Evolutionary conservation across 2,113 vertebrate species (phyloP), one percentile per base, ranked within the genome.

Genomic region (Capra hircus): DNA sequence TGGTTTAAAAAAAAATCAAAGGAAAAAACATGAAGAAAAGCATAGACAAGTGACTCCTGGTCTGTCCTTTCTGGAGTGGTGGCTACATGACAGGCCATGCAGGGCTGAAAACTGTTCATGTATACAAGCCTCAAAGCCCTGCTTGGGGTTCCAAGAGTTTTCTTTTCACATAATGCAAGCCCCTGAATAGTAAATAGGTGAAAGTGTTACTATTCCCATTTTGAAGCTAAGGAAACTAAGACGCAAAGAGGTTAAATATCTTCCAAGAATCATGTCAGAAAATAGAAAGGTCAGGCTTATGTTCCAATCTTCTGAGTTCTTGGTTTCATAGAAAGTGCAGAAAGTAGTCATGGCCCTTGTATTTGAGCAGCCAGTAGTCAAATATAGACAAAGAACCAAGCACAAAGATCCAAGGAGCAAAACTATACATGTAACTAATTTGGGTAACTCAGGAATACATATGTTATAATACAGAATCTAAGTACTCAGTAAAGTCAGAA

Each of bases 1-100:
- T 85, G 43, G 57, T 59, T 50, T 67, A 59, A 80, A 88, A 90
- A 59, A 80, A 21, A n/a, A 27, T 92, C 50, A 78, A 89, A 86
- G 27, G 57, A 33, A 85, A 62, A 62, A 33, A 55, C 21, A 43
- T 23, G 53, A 59, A 74, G 77, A 53, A 74, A 83, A 16, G 5
- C 33, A 40, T 48, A 14, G 17, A 88, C n/a, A 77, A 64, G 12
- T 86, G 50, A 28, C 59, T 36, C 53, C 28, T 43, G 11, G 0
- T 45, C 64, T 91, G 7, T 33, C 33, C 36, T 87, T 55, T 28
- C 13, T 91, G 36, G 2, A 82, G 4, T 60, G 27, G 74, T 82
- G 21, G 19, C 7, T n/a, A 5, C 2, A 3, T 5, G 25, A 16
- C 60, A 90, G 36, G 14, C 2, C 15, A 40, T 3, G 1, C 16